phyloP scores from a whole-genome alignment of 2,113 vertebrate species.

The Vombatus ursinus region DNA sequence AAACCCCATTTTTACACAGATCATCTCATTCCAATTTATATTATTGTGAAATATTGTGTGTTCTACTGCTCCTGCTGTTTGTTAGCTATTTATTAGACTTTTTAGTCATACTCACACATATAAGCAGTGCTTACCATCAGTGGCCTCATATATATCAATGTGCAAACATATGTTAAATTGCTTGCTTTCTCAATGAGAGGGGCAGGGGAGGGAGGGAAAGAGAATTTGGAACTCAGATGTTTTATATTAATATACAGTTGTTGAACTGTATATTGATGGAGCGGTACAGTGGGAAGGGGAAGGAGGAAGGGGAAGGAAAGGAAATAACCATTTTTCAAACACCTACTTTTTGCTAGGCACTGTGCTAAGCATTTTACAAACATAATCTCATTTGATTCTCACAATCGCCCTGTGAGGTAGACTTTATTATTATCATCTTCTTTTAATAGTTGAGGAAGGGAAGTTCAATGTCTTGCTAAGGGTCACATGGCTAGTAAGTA shows the following conservation, averaged over 20 bases:
- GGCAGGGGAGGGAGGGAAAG: too few relatives aligned
- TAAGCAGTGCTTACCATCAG: fast-evolving
- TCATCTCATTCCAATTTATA: fast-evolving
- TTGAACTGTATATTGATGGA: too few relatives aligned
- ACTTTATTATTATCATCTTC: not conserved
- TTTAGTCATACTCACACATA: fast-evolving
- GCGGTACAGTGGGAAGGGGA: not conserved
- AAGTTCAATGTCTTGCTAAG: not conserved
- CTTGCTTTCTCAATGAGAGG: not conserved
- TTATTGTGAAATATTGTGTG: not conserved
- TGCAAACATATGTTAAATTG: not conserved
- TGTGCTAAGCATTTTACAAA: not conserved
- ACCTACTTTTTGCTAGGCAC: not conserved
- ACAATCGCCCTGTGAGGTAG: not conserved
- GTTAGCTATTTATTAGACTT: not conserved
- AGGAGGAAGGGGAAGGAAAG: not conserved
- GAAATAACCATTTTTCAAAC: not conserved
- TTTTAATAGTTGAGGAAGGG: not conserved
- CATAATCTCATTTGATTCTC: not conserved
- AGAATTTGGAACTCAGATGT: not conserved
- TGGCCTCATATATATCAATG: not conserved
- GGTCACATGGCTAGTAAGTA: not conserved
- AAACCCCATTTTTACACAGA: fast-evolving
- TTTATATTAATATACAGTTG: not conserved
- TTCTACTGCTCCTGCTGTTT: not conserved